These are phyloP conservation scores for Sesamia nonagrioides DNA, from an alignment of 1,140 invertebrate species.

Conservation along the genomic window DNA sequence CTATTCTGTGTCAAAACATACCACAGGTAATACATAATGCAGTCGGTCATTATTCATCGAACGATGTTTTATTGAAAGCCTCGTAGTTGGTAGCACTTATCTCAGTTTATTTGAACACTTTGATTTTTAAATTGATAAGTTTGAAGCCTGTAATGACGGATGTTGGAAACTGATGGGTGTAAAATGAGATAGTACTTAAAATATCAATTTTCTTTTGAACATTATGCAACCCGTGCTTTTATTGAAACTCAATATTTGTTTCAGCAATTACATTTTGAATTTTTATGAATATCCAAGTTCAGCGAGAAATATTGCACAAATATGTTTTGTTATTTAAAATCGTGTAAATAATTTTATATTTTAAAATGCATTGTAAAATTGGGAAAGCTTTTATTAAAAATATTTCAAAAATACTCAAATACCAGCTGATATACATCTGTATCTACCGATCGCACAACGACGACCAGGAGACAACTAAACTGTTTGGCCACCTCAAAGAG, in stretches of 20 bases:
- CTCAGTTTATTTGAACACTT: conserved; percentile 27
- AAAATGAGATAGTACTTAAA: conserved; percentile 3
- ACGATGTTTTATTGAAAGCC: conserved; percentile 43
- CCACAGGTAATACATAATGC: conserved; percentile 50
- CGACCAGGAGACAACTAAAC: no score
- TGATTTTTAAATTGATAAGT: conserved; percentile 32
- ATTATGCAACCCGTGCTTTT: neutral
- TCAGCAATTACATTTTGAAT: neutral
- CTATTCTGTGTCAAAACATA: neutral
- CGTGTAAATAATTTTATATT: no score
- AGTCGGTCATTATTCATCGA: conserved; percentile 47
- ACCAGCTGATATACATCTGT: no score
- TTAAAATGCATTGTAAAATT: no score
- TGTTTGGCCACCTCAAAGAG: no score
- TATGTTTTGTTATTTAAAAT: no score
- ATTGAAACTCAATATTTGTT: neutral
- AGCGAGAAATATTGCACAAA: no score
- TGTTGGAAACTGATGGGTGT: neutral
- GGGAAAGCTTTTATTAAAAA: no score
- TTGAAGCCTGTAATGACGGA: neutral
- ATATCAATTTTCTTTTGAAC: neutral
- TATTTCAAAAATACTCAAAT: no score
- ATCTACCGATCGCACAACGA: no score
- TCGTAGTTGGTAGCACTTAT: conserved; percentile 37
- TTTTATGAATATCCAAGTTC: no score